Evolutionary conservation across 2,797 vertebrate genomes (phyloP).

Genomic region (Cynopterus sphinx): DNA sequence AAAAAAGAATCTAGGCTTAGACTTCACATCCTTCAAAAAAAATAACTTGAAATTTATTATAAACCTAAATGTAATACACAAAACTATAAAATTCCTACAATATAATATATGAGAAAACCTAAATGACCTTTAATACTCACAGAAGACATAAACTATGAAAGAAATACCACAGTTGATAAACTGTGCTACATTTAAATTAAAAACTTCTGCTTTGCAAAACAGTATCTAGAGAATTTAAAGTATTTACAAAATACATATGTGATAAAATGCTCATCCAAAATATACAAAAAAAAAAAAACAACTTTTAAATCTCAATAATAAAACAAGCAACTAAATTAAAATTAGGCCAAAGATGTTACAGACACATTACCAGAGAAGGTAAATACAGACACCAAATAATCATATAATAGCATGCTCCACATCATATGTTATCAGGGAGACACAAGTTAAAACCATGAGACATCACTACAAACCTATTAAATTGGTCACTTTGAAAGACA

Average conservation of each 20-base stretch:
- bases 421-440: background rate
- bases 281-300: background rate
- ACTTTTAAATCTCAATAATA: background rate
- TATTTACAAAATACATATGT: background rate
- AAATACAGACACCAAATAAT: background rate
- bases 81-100: background rate
- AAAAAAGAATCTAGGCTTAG: background rate
- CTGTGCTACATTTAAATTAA: background rate
- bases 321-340: background rate
- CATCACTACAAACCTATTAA: background rate
- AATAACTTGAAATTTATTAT: background rate
- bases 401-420: background rate
- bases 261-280: background rate
- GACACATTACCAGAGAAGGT: background rate
- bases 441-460: background rate
- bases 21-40: background rate
- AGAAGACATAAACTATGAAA: background rate
- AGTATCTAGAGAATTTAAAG: background rate
- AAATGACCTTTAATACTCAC: background rate
- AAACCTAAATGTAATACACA: background rate
- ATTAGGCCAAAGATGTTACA: background rate
- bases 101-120: background rate
- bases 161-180: background rate
- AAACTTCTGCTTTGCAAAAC: background rate
- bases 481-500: background rate